These are phyloP conservation scores for Parascotia fuliginaria DNA, from an alignment of 2,888 invertebrate genomes.

Conservation along the genomic window DNA sequence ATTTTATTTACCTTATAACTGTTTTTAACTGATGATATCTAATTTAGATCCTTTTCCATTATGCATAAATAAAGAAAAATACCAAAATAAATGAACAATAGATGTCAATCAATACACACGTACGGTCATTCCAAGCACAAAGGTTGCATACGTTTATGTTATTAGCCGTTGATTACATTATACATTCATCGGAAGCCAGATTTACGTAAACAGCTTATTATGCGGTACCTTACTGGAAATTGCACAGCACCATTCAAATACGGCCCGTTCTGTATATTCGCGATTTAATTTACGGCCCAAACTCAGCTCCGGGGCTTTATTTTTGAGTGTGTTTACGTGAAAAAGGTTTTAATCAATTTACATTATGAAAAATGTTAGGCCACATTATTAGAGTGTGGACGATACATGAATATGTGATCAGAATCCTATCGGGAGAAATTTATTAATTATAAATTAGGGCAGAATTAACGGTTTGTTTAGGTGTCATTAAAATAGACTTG, in stretches of 20 bases:
- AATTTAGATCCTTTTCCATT: too few species aligned
- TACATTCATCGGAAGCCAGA: constrained; percentile 75
- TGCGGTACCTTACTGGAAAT: constrained; percentile 58
- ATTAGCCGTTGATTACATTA: constrained; percentile 76
- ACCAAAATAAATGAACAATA: constrained; percentile 10
- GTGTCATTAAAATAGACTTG: too few species aligned
- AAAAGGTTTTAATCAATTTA: constrained; percentile 60
- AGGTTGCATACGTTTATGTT: constrained; percentile 52
- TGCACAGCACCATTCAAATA: constrained; percentile 53
- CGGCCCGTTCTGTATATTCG: constrained; percentile 53
- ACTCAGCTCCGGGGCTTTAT: constrained; percentile 49
- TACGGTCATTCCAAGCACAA: constrained; percentile 28
- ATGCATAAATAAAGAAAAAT: too few species aligned
- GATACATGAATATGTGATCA: constrained; percentile 28
- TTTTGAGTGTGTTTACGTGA: constrained; percentile 52
- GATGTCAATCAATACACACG: constrained; percentile 30
- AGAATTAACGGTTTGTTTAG: background rate
- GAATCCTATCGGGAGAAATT: constrained; percentile 12
- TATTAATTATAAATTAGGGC: background rate
- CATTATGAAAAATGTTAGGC: constrained; percentile 54
- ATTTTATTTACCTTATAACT: too few species aligned
- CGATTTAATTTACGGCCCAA: constrained; percentile 60
- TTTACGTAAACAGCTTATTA: constrained; percentile 75
- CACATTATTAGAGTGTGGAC: constrained; percentile 25
- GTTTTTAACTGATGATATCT: too few species aligned